These are phyloP conservation scores for Tiaroga cobitis DNA, from an alignment of 2,797 vertebrate genomes.

Conservation along the genomic window DNA sequence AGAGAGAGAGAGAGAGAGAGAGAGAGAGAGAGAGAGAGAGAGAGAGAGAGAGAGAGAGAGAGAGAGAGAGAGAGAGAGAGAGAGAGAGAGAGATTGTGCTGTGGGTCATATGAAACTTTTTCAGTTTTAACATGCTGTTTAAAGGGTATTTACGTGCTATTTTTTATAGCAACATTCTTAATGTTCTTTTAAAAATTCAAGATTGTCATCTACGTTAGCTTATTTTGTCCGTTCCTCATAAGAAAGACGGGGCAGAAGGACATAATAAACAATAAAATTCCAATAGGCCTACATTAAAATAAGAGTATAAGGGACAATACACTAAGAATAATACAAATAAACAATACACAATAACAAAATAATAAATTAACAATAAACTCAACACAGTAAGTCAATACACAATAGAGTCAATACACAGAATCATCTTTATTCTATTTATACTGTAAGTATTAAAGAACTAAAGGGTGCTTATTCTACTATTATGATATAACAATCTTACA, in stretches of 20 bases:
- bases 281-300: neutral
- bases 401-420: neutral
- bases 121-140: neutral
- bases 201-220: neutral
- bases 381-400: neutral
- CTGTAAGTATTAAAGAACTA: too few relatives aligned
- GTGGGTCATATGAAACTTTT: neutral
- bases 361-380: neutral
- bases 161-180: neutral
- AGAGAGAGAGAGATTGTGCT: neutral
- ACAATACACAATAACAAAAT: neutral
- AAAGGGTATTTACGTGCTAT: neutral
- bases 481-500: too few relatives aligned
- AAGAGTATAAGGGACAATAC: neutral
- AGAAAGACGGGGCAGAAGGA: neutral
- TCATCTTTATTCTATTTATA: slow-evolving; percentile 7
- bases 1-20: neutral
- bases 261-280: neutral
- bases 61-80: neutral
- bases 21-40: neutral
- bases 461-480: too few relatives aligned
- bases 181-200: neutral
- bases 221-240: neutral
- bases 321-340: neutral
- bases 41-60: neutral